Conservation (phyloP, 2,797 vertebrate genomes). For the Poecile montanus region DNA sequence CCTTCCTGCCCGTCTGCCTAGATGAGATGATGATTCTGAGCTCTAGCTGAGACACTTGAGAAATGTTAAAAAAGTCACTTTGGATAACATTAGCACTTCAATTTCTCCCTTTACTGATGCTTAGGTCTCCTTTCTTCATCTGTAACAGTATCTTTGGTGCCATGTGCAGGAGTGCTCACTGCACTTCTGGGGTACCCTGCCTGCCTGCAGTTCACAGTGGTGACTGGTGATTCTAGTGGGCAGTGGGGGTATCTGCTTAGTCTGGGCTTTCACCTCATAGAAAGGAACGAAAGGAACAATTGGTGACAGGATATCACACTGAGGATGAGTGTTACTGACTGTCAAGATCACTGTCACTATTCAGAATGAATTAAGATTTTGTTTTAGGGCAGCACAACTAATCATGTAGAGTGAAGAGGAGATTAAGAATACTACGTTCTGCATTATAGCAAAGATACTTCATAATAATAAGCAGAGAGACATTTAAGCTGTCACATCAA, state of each 20-base stretch:
- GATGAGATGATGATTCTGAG: accelerated
- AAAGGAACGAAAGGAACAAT: neutral
- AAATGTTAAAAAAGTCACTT: neutral
- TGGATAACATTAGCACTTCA: neutral
- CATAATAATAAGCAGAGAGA: conserved; percentile 41
- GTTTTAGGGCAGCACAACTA: neutral
- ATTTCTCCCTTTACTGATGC: neutral
- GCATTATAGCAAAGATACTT: conserved; percentile 8
- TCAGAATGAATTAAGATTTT: conserved; percentile 29
- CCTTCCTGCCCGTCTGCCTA: neutral
- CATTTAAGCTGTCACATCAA: conserved; percentile 38
- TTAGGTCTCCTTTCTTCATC: neutral
- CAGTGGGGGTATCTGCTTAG: neutral
- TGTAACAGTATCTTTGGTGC: accelerated
- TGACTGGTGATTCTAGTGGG: neutral
- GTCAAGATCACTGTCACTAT: neutral
- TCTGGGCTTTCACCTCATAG: neutral
- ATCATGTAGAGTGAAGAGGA: neutral
- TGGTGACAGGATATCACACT: neutral
- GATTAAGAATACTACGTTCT: conserved; percentile 11
- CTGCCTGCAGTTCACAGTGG: neutral
- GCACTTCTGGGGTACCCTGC: accelerated
- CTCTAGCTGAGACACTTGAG: neutral
- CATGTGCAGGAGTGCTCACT: neutral
- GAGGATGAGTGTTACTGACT: neutral